Conservation (phyloP, 2,888 invertebrate genomes). For the Panopea generosa region DNA sequence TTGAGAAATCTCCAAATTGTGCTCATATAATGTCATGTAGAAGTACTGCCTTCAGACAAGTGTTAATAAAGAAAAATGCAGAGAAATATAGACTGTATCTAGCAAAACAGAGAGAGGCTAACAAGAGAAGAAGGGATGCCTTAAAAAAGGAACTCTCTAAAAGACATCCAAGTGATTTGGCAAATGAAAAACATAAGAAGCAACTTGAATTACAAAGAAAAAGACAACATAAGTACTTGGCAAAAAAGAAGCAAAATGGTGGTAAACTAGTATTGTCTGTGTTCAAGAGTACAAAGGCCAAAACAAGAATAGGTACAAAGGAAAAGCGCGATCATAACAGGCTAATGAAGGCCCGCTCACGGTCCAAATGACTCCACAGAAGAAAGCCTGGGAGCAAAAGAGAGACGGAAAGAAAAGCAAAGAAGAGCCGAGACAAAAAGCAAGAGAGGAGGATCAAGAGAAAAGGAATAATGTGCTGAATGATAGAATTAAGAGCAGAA, state of each 20-base stretch:
- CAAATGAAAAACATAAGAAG: background rate
- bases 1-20: too few relatives aligned
- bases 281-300: background rate
- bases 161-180: background rate
- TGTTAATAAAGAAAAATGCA: too few relatives aligned
- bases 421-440: background rate
- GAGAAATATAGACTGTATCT: too few relatives aligned
- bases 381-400: background rate
- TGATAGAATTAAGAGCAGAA: background rate
- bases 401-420: background rate
- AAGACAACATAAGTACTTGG: background rate
- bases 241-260: background rate
- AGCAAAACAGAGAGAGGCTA: background rate
- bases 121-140: background rate
- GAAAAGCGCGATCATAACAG: background rate
- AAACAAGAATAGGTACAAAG: background rate
- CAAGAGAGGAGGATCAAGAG: background rate
- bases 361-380: background rate
- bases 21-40: too few relatives aligned
- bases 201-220: background rate
- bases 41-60: too few relatives aligned
- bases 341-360: background rate
- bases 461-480: background rate
- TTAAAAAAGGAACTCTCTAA: background rate
- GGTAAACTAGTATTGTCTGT: background rate